These are phyloP conservation scores for Graphium colonna DNA, from an alignment of 2,888 invertebrate species.

Conservation along the genomic window DNA sequence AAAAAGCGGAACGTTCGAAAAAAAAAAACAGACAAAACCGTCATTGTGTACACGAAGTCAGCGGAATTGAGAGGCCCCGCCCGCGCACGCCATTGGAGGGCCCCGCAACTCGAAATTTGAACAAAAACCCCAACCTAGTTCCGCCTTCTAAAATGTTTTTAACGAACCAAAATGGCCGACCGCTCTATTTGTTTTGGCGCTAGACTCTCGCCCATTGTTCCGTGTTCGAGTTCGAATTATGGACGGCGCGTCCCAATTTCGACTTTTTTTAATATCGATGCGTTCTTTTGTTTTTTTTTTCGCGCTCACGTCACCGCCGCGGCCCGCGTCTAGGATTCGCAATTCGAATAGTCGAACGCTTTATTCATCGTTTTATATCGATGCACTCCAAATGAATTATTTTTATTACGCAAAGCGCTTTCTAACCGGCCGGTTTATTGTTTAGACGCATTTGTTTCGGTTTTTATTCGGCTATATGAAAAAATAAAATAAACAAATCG, in stretches of 20 bases:
- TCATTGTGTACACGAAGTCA: slow-evolving; percentile 75
- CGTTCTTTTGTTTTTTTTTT: slow-evolving; percentile 29
- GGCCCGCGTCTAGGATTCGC: slow-evolving; percentile 12
- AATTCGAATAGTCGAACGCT: slow-evolving; percentile 4
- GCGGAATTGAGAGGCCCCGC: slow-evolving; percentile 73
- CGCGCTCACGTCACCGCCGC: slow-evolving; percentile 14
- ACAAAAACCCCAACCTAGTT: slow-evolving; percentile 73
- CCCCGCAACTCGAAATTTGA: slow-evolving; percentile 58
- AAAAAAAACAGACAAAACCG: slow-evolving; percentile 54
- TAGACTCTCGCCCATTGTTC: slow-evolving; percentile 45
- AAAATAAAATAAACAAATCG: no score
- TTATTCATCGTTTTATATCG: slow-evolving; percentile 6
- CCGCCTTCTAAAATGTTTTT: slow-evolving; percentile 79
- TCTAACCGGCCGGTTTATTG: neutral
- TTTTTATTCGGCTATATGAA: neutral
- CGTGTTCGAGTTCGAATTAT: slow-evolving; percentile 41
- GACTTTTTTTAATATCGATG: slow-evolving; percentile 38
- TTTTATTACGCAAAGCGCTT: slow-evolving; percentile 1
- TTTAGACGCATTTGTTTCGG: neutral
- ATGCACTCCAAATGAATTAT: slow-evolving; percentile 3
- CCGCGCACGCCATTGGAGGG: slow-evolving; percentile 75
- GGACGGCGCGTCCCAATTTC: slow-evolving; percentile 38
- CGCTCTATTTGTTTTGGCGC: slow-evolving; percentile 66
- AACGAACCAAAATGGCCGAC: slow-evolving; percentile 73
- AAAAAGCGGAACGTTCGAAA: slow-evolving; percentile 30